A percentile compares a stretch with the other conserved stretches of the same genome.
These are phyloP conservation scores for Netelia virgata DNA, from an alignment of 2,888 invertebrate species.

Conservation along the genomic window DNA sequence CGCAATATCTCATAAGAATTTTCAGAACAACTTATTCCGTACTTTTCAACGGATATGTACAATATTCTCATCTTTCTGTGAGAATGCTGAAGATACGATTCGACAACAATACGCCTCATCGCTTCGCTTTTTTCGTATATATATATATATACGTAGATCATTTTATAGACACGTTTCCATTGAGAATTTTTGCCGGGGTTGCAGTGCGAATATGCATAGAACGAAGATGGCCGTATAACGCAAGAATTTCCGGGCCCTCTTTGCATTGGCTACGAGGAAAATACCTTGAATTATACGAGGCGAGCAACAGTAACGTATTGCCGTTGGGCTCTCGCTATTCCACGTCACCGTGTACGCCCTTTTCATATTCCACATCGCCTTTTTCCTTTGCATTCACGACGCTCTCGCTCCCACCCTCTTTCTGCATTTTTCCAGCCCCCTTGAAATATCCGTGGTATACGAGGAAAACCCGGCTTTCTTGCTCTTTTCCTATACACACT, in stretches of 20 bases:
- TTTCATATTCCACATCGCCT: constrained; percentile 5
- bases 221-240: background rate
- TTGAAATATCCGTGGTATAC: background rate
- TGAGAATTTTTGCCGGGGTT: constrained; percentile 27
- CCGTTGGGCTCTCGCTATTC: background rate
- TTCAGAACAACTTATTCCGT: background rate
- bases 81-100: too few relatives aligned
- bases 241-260: constrained; percentile 30
- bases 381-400: constrained; percentile 10
- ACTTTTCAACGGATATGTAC: background rate
- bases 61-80: too few relatives aligned
- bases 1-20: too few relatives aligned
- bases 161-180: background rate
- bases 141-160: background rate
- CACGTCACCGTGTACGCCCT: constrained; percentile 11
- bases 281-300: constrained; percentile 30
- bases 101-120: background rate
- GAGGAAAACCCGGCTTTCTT: constrained; percentile 2
- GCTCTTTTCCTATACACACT: constrained; percentile 1
- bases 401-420: background rate
- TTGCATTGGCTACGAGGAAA: constrained; percentile 37
- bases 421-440: background rate
- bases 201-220: background rate
- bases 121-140: background rate
- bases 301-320: constrained; percentile 19